A percentile compares a stretch with the other conserved stretches of the same genome.
Conservation (phyloP, 2,113 vertebrate species). For the Mesocricetus auratus region DNA sequence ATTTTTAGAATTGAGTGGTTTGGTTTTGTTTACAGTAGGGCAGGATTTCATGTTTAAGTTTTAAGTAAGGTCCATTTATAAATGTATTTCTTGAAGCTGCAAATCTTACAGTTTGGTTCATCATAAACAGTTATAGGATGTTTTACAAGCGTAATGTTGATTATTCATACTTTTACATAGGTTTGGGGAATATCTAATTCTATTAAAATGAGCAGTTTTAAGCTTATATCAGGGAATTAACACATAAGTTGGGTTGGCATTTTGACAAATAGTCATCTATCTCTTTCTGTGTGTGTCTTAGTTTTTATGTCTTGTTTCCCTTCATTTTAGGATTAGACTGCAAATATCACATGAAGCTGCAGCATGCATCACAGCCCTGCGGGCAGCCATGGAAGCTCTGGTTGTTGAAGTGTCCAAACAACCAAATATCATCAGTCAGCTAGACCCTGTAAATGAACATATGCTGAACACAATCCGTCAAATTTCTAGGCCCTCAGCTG, state of each 20-base stretch:
- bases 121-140: neutral
- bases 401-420: conserved; percentile 95
- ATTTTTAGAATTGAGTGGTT: neutral
- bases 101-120: neutral
- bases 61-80: neutral
- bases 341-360: conserved; percentile 89
- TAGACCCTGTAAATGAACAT: conserved; percentile 90
- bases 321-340: conserved; percentile 91
- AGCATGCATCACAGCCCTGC: conserved; percentile 89
- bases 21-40: neutral
- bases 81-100: neutral
- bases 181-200: neutral
- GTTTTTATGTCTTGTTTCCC: neutral
- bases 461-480: conserved; percentile 92
- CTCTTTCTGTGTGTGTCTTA: neutral
- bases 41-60: fast-evolving
- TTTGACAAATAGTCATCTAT: neutral
- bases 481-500: conserved; percentile 90
- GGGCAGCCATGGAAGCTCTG: conserved; percentile 93
- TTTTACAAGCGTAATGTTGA: neutral
- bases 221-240: neutral
- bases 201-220: neutral
- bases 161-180: neutral
- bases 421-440: conserved; percentile 89
- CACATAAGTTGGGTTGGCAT: neutral